Evolutionary conservation across 2,113 vertebrate species (phyloP).

Genomic region (Centropus bengalensis): DNA sequence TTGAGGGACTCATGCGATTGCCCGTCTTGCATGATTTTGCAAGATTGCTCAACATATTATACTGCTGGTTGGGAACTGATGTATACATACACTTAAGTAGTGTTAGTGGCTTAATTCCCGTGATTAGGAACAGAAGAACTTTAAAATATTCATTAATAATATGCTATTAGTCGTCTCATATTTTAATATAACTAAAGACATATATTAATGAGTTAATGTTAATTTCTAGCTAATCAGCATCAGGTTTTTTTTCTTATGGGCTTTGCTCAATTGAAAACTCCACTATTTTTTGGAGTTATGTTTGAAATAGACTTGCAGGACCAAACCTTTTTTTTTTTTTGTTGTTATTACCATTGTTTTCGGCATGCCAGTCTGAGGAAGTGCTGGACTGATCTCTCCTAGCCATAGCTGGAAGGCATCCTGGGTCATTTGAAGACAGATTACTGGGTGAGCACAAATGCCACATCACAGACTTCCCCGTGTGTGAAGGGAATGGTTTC

Average conservation of each 20-base stretch:
- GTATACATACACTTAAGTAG: neutral
- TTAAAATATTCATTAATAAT: neutral
- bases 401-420: neutral
- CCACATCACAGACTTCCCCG: neutral
- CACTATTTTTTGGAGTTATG: neutral
- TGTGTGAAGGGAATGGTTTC: neutral
- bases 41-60: neutral
- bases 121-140: neutral
- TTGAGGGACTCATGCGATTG: neutral
- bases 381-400: neutral
- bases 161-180: neutral
- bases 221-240: neutral
- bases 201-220: neutral
- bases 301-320: neutral
- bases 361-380: neutral
- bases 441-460: neutral
- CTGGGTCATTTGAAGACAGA: neutral
- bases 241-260: neutral
- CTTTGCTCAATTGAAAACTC: neutral
- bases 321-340: neutral
- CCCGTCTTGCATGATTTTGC: neutral
- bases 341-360: neutral
- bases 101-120: neutral
- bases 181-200: neutral
- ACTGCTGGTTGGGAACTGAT: neutral